Evolutionary conservation across 2,797 vertebrate species (phyloP), one percentile per base, ranked within the genome.

Genomic region (Falco naumanni): DNA sequence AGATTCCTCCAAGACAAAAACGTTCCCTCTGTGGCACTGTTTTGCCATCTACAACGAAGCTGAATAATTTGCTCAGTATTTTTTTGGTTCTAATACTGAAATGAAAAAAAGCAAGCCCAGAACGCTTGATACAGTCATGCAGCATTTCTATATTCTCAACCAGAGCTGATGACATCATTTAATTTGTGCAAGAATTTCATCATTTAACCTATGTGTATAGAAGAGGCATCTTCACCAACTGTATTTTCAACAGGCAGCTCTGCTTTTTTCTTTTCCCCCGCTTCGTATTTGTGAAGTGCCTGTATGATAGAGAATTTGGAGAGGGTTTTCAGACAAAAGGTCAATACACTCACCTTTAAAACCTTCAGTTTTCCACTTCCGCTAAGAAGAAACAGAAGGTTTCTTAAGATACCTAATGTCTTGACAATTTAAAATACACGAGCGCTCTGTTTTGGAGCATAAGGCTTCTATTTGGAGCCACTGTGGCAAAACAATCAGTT

Each of bases 1-100:
- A 90, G 69, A 86, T 78, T 94, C 76, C 76, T 86, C 13, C 47
- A 90, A 93, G 77, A 89, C 83, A 95, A 87, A 94, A 78, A 61
- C 2, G 6, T 51, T 93, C 87, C 39, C 59, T 91, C 66, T 91
- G 51, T 71, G 33, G 51, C 54, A 83, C 45, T 18, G 16, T 31
- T 94, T 87, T 69, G 41, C 81, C 74, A 79, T 63, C 59, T 39
- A 69, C 84, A 96, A 51, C 16, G 43, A 66, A 93, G 28, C 16
- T 48, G 61, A 97, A 88, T 50, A 87, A 93, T 75, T 65, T 57
- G 22, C 34, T 86, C 59, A 5, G 47, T 80, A 71, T 68, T 88
- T 78, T 92, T 84, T 61, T 41, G 3, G 11, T 89, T 77, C 47
- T 78, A 47, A 37, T 68, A 88, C 33, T 39, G 15, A 85, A 80